Base-by-base conservation (phyloP, 2,797 vertebrate genomes). In the Acridotheres tristis region DNA sequence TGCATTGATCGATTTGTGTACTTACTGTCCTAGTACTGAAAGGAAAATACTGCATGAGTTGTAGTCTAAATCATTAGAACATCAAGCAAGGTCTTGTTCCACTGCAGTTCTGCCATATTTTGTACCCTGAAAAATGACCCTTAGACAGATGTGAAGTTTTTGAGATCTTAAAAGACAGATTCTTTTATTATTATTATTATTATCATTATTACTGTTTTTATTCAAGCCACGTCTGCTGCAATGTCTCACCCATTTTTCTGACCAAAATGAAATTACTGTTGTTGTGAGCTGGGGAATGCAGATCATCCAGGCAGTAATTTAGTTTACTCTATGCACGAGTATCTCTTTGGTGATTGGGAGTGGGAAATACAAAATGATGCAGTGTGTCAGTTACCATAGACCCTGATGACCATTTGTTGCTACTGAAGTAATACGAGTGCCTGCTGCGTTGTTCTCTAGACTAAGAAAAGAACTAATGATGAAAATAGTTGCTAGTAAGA, bases 401-500 rank as follows among this genome's bases (percentile, higher is more conserved):
- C n/a, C 34, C 45, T 11, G 38, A 23, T 34, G 32, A 40, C 26
- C 3, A 0, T 34, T 63, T 5, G 1, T 62, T 65, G 54, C 32
- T 58, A 1, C 55, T 47, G 40, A 59, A 90, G 34, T 73, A 42
- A 6, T 13, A 6, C 1, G 26, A 81, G 32, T 43, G 32, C 7
- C 0, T 12, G 40, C 27, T 62, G 16, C 10, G 1, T 16, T 68
- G 21, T 34, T 58, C 66, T 69, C 36, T 74, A 50, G 50, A 26
- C 57, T 34, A 55, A 59, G 63, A 29, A 61, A 30, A 57, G 54
- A 57, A 29, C 19, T 23, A 57, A 16, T 0, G 0, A 18, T 71
- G 48, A 51, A 88, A 73, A 40, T 36, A 62, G 27, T 69, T 78
- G 36, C 47, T 25, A 61, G 10, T 58, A 43, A 85, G 43, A 68